A percentile compares a stretch with the other conserved stretches of the same genome.
Evolutionary conservation across 2,797 vertebrate species (phyloP).

Genomic region (Phaenicophaeus curvirostris): DNA sequence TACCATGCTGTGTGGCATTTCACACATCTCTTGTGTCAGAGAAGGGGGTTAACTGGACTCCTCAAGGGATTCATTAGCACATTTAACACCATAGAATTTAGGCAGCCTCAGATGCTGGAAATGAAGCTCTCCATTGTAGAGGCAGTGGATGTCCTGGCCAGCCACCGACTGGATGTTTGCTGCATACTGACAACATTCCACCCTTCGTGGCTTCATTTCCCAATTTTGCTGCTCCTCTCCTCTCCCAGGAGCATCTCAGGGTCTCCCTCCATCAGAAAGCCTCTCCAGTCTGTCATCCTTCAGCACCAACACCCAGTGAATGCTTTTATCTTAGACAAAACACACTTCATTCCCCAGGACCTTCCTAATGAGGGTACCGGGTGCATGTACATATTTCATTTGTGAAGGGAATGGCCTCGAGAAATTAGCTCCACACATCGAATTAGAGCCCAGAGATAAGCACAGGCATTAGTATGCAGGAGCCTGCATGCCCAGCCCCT

Average conservation of each 20-base stretch:
- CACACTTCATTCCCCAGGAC: slow-evolving; percentile 42
- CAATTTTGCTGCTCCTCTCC: neutral
- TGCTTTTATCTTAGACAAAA: slow-evolving; percentile 56
- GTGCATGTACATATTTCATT: slow-evolving; percentile 63
- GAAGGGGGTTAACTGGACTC: neutral
- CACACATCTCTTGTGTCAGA: neutral
- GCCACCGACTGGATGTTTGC: neutral
- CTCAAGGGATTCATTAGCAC: slow-evolving; percentile 44
- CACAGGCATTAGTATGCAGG: slow-evolving; percentile 63
- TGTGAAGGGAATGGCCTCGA: slow-evolving; percentile 53
- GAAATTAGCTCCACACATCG: slow-evolving; percentile 61
- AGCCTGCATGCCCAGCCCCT: slow-evolving; percentile 48
- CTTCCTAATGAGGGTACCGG: slow-evolving; percentile 55
- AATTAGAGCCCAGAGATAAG: slow-evolving; percentile 68
- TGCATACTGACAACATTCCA: neutral
- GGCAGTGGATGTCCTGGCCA: neutral
- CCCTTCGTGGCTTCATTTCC: neutral
- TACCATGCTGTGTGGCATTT: neutral
- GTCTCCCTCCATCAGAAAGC: neutral
- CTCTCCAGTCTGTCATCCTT: neutral
- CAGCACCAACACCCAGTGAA: neutral
- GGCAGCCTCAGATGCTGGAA: neutral
- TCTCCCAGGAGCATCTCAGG: neutral
- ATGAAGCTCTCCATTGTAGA: neutral
- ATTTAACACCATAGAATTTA: slow-evolving; percentile 26